phyloP scores from a whole-genome alignment of 2,888 invertebrate genomes.

The Cotesia congregata region DNA sequence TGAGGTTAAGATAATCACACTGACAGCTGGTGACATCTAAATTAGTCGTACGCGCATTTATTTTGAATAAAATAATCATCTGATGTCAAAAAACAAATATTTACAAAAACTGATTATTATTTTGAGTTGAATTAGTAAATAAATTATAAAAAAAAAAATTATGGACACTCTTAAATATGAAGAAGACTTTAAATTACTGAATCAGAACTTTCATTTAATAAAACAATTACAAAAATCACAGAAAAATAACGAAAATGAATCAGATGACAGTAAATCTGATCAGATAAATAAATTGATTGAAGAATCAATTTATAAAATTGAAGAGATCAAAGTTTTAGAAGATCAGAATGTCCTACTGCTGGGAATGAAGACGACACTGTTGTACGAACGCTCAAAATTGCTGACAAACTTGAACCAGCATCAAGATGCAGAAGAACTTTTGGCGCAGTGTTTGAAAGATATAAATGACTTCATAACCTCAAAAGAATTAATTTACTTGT shows the following conservation, averaged over 20 bases:
- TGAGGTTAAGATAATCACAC: no score
- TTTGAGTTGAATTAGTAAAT: no score
- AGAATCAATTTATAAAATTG: neutral
- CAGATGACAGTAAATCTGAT: neutral
- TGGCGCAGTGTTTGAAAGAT: constrained; percentile 38
- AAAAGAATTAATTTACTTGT: constrained; percentile 68
- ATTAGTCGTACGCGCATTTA: no score
- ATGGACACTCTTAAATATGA: neutral
- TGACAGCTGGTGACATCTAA: no score
- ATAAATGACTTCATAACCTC: constrained; percentile 42
- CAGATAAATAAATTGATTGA: constrained; percentile 6
- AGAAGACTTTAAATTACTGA: neutral
- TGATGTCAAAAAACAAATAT: no score
- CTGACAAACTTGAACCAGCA: constrained; percentile 43
- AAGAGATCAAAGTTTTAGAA: neutral
- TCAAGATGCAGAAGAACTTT: constrained; percentile 41
- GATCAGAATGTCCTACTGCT: constrained; percentile 35
- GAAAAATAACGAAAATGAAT: neutral
- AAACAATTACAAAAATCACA: constrained; percentile 4
- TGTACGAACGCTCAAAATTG: constrained; percentile 49
- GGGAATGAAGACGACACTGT: constrained; percentile 48
- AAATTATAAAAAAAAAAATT: no score
- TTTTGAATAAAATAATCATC: no score
- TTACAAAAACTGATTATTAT: no score
- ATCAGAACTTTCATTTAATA: neutral